Percentiles rank a stretch among this genome's conserved stretches.
These are phyloP conservation scores for Schizothorax lantsangensis DNA, from an alignment of 2,797 vertebrate genomes.

Conservation along the genomic window DNA sequence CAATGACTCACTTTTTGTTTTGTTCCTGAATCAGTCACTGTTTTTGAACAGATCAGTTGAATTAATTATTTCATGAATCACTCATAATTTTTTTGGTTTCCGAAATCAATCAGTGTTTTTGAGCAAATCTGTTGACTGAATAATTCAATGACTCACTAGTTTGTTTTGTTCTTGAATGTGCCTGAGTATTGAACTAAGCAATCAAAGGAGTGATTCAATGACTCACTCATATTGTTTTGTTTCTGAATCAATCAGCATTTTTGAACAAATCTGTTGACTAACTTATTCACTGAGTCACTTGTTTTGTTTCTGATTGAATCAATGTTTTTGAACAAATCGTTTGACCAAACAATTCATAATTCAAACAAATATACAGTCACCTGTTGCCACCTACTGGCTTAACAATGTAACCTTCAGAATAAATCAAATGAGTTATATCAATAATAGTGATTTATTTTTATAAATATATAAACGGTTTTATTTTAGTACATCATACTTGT, in stretches of 20 bases:
- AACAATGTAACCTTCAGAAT: not conserved
- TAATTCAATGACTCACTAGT: not conserved
- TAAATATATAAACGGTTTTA: not conserved
- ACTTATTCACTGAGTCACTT: not conserved
- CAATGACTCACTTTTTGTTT: not conserved
- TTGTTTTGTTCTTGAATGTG: not conserved
- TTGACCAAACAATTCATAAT: not conserved
- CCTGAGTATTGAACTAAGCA: not conserved
- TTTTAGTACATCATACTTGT: not conserved
- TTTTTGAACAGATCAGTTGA: not conserved
- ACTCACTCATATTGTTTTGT: not conserved
- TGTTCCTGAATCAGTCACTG: not conserved
- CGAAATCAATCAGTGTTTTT: not conserved
- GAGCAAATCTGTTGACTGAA: not conserved
- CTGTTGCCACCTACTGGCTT: not conserved
- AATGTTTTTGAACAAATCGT: not conserved
- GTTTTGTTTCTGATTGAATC: not conserved
- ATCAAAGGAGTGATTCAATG: not conserved
- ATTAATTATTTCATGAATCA: not conserved
- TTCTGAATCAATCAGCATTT: not conserved
- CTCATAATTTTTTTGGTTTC: not conserved
- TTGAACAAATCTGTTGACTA: not conserved
- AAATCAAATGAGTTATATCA: not conserved
- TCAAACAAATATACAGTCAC: not conserved
- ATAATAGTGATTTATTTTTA: not conserved